A percentile compares a stretch with the other conserved stretches of the same genome.
Evolutionary conservation across 2,113 vertebrate species (phyloP).

Genomic region (Fregata magnificens): DNA sequence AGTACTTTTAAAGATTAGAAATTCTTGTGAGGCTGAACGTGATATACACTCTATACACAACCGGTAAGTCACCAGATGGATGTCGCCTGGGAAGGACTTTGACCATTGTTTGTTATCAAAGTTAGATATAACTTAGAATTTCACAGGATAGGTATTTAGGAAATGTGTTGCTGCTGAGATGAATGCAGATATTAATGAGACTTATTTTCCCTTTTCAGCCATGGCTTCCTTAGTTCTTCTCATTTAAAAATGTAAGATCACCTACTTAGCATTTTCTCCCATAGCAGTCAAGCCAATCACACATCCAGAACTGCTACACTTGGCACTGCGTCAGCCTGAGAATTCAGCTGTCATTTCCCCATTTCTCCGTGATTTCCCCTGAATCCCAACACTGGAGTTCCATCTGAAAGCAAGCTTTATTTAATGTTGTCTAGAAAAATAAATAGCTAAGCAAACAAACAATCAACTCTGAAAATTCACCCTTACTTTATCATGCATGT

Average conservation of each 20-base stretch:
- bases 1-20: neutral
- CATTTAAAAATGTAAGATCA: neutral
- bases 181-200: neutral
- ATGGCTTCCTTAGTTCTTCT: neutral
- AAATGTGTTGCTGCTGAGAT: neutral
- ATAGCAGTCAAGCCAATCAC: neutral
- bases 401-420: neutral
- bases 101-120: neutral
- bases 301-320: neutral
- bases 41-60: neutral
- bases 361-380: neutral
- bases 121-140: neutral
- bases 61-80: neutral
- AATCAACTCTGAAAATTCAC: neutral
- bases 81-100: neutral
- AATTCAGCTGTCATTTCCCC: neutral
- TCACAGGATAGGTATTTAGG: neutral
- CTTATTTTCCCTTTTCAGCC: neutral
- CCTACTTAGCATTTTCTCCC: neutral
- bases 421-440: neutral
- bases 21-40: accelerated
- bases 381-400: neutral
- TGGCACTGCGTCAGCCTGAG: neutral
- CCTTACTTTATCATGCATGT: neutral
- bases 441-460: neutral